Percentiles rank a stretch among this genome's conserved stretches.
Evolutionary conservation across 2,888 invertebrate genomes (phyloP).

Genomic region (Lepidochrysops patricia): DNA sequence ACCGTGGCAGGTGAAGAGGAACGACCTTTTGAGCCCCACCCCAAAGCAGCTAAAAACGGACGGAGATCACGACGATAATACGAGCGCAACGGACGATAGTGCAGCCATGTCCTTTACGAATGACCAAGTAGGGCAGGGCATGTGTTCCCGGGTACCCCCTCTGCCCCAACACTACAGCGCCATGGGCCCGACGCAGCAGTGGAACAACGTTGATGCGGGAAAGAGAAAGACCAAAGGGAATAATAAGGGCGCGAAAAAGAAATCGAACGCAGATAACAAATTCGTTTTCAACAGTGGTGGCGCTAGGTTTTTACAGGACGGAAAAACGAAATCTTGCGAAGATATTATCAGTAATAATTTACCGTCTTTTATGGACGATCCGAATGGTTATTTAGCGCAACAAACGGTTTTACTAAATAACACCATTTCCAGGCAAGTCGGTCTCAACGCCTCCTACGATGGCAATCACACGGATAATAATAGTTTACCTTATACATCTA

Average conservation of each 20-base stretch:
- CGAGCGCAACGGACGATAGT: constrained; percentile 53
- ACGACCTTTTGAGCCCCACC: constrained; percentile 51
- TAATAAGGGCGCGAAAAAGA: constrained; percentile 69
- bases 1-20: constrained; percentile 73
- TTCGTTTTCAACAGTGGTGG: constrained; percentile 47
- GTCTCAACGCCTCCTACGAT: constrained; percentile 50
- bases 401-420: constrained; percentile 90
- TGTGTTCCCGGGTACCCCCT: constrained; percentile 82
- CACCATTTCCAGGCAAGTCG: constrained; percentile 83
- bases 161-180: constrained; percentile 78
- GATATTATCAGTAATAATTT: constrained; percentile 69
- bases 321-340: constrained; percentile 59
- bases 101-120: constrained; percentile 45
- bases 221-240: constrained; percentile 76
- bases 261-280: constrained; percentile 47
- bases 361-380: constrained; percentile 93
- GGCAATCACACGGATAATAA: constrained; percentile 44
- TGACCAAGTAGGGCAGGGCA: constrained; percentile 54
- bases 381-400: constrained; percentile 91
- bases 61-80: constrained; percentile 51
- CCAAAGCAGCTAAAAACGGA: constrained; percentile 53
- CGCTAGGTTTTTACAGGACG: constrained; percentile 46
- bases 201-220: constrained; percentile 49
- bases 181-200: constrained; percentile 63
- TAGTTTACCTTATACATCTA: constrained; percentile 35